Evolutionary conservation across 2,113 vertebrate species (phyloP).

Genomic region (Chunga burmeisteri): DNA sequence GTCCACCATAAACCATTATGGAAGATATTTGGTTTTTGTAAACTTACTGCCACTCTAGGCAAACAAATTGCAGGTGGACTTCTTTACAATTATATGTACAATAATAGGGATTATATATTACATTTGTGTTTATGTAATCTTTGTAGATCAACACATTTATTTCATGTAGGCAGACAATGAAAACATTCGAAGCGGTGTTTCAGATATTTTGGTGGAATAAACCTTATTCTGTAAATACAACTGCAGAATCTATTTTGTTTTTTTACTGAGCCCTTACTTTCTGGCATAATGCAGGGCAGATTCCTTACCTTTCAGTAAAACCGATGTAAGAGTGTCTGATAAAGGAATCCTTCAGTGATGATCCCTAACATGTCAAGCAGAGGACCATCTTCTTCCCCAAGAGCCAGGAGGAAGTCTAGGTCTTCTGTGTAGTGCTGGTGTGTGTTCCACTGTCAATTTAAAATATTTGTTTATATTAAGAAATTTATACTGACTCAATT

Average conservation of each 20-base stretch:
- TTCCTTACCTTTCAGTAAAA: neutral
- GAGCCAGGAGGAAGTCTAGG: neutral
- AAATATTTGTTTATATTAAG: neutral
- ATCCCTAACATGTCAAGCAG: neutral
- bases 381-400: neutral
- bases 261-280: neutral
- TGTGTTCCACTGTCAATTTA: neutral
- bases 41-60: neutral
- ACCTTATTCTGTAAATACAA: neutral
- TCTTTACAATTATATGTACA: neutral
- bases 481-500: neutral
- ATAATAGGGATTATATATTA: neutral
- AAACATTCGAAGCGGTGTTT: neutral
- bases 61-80: slow-evolving; percentile 55
- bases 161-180: neutral
- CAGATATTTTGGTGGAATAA: neutral
- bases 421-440: neutral
- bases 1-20: slow-evolving; percentile 45
- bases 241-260: neutral
- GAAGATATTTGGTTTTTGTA: slow-evolving; percentile 48
- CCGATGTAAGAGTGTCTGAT: neutral
- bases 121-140: neutral
- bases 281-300: neutral
- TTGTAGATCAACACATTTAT: neutral
- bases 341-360: neutral